Base-by-base conservation (phyloP, 2,113 vertebrate species). In the Tichodroma muraria region DNA sequence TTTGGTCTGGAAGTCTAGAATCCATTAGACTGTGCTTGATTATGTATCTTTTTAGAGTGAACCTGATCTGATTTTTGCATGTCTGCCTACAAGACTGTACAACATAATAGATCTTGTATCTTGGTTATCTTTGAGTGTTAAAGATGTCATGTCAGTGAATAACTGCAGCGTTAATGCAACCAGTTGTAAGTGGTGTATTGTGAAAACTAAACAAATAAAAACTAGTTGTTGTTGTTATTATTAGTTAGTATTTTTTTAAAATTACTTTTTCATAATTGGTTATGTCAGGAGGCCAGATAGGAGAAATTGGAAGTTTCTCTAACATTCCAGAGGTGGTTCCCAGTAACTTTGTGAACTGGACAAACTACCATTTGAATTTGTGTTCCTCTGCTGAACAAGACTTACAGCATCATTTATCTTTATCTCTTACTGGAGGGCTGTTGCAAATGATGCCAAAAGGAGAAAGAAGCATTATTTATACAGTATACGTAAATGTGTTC, bases 251-350 rank as follows among this genome's bases (percentile, higher is more conserved):
- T 65, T 87, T 82, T 60, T 2, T 15, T 64, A 44, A 23, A 2
- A 0, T 37, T 10, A 68, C 15, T 93, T 91, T 96, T 95, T 71
- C 45, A 27, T 82, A 64, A 95, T 90, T 84, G 69, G 53, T 52
- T 90, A 15, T 70, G 52, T 93, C 59, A 93, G 72, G 88, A 96
- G 85, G 37, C 45, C 66, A 92, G 63, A 28, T 73, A 82, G 53
- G 82, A 75, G 91, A 93, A 97, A 91, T 86, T 44, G 93, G 42
- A 83, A 92, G 60, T 59, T 93, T 92, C 35, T 94, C 68, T 95
- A n/a, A 80, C 63, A 66, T 45, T 69, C 69, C 54, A 20, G 10
- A 85, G 47, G 60, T 14, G n/a, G 28, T 82, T 95, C 54, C 53
- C 54, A 61, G 75, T 90, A 75, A 85, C 76, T 78, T 73, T 75